Evolutionary conservation across 53 echinoderm and acorn worm genomes (phyloP), one percentile per base, ranked within the genome.

Genomic region (Paracentrotus lividus): DNA sequence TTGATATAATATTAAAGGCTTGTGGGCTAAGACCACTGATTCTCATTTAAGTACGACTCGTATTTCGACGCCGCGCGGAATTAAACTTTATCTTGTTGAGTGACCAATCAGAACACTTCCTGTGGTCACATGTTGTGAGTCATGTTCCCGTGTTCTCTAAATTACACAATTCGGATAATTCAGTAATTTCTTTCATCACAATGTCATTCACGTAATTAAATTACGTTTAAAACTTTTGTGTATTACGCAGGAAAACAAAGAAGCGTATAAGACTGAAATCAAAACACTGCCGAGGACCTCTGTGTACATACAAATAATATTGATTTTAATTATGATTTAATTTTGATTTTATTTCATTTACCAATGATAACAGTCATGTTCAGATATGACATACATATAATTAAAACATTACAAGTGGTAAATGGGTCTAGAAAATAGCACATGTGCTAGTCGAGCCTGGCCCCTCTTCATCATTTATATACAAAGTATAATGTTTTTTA

Each of bases 21-120:
- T 47, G 81, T 47, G 81, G 81, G 44, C 26, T 45, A 26, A 24
- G 8, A 43, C 47, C 27, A 2, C 23, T 23, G 47, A 81, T 81
- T 27, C 81, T 20, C 72, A 40, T 40, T 36, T 27, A 72, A 40
- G 40, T 18, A 72, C 38, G 72, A 36, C 72, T 72, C 32, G 72
- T 36, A 72, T 72, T 72, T 16, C 40, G 72, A 40, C 72, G 72
- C 18, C 72, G 36, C 72, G 40, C 20, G 15, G 72, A 15, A 40
- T 26, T 32, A 40, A 36, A 36, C 36, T 20, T 40, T 1, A 40
- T 72, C 72, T 24, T 47, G 81, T 81, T 81, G 81, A 81, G 44
- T 81, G 81, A 47, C 81, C 81, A 81, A 81, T 81, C 81, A 81
- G 47, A 81, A 81, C 47, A 8, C 81, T 81, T 81, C 81, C 81